Evolutionary conservation across 2,888 invertebrate species (phyloP).

Genomic region (Craniophora ligustri): DNA sequence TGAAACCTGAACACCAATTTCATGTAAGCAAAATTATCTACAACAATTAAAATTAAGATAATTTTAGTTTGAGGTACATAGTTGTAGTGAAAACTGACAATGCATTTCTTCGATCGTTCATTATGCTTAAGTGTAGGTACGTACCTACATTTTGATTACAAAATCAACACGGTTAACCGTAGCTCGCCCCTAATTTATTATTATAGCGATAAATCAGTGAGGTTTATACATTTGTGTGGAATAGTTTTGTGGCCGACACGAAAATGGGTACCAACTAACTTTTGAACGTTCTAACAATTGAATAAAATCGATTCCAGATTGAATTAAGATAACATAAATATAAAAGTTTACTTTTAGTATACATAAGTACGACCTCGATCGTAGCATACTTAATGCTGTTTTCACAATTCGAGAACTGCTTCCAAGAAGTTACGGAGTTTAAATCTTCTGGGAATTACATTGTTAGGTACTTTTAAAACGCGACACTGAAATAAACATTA

Average conservation of each 20-base stretch:
- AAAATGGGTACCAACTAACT: slow-evolving; percentile 15
- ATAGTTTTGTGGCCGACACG: slow-evolving; percentile 27
- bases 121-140: too few species aligned
- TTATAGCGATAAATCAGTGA: slow-evolving; percentile 23
- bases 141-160: not conserved
- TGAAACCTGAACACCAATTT: too few species aligned
- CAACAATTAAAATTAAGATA: too few species aligned
- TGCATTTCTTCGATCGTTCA: too few species aligned
- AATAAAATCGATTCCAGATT: slow-evolving; percentile 40
- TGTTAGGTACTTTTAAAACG: too few species aligned
- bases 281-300: slow-evolving; percentile 28
- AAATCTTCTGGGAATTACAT: not conserved
- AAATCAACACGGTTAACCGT: not conserved
- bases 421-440: not conserved
- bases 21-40: too few species aligned
- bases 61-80: not conserved
- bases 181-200: not conserved
- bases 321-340: slow-evolving; percentile 31
- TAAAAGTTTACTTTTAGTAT: slow-evolving; percentile 30
- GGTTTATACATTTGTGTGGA: slow-evolving; percentile 1
- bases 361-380: not conserved
- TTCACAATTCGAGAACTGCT: not conserved
- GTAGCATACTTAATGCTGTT: slow-evolving; percentile 1
- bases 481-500: too few species aligned
- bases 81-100: too few species aligned